These are phyloP conservation scores for Coendou prehensilis DNA, from an alignment of 2,797 vertebrate species.

Conservation along the genomic window DNA sequence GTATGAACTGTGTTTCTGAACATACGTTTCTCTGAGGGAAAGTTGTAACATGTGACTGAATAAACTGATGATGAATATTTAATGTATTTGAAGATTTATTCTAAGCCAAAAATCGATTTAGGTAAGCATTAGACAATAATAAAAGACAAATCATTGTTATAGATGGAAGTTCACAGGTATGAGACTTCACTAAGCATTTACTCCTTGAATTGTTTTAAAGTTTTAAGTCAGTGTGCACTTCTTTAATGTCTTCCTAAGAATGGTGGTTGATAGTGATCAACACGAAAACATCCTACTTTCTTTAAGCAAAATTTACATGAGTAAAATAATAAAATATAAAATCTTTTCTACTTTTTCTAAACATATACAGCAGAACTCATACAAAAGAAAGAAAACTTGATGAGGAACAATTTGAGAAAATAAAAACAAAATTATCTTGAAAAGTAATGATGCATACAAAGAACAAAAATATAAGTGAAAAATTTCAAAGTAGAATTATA, in stretches of 20 bases:
- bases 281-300: neutral
- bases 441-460: neutral
- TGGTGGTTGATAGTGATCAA: neutral
- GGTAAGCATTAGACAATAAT: neutral
- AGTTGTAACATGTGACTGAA: neutral
- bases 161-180: neutral
- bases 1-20: neutral
- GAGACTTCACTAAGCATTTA: neutral
- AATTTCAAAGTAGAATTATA: slow-evolving; percentile 6
- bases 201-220: neutral
- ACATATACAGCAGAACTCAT: neutral
- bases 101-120: neutral
- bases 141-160: neutral
- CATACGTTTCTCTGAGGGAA: neutral
- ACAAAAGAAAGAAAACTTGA: neutral
- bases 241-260: neutral
- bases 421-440: slow-evolving; percentile 34
- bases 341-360: slow-evolving; percentile 43
- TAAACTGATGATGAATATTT: neutral
- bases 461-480: neutral
- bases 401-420: slow-evolving; percentile 28
- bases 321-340: slow-evolving; percentile 11
- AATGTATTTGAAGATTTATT: neutral
- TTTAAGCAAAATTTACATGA: slow-evolving; percentile 21
- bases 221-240: neutral